Base-by-base conservation (phyloP, 2,113 vertebrate species). In the Platysternon megacephalum region DNA sequence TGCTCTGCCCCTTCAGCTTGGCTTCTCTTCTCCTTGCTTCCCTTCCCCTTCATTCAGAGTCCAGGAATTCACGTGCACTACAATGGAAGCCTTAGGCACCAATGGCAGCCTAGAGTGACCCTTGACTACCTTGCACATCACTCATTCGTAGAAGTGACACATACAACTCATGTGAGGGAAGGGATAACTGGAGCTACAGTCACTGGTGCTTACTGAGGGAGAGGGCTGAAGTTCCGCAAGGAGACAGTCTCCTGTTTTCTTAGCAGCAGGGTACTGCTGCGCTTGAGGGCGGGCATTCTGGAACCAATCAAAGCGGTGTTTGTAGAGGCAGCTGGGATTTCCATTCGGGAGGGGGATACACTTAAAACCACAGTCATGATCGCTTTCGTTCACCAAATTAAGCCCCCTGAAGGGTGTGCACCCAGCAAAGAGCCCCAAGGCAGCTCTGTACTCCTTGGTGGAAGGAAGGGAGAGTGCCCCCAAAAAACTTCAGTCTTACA, bases 381-480 rank as follows among this genome's bases (percentile, higher is more conserved):
- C 16, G 0, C 8, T 79, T 3, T n/a, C 91, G 61, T 48, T 87
- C 81, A 87, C 92, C 93, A 72, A 83, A 44, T 19, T 9, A 74
- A 1, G 0, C 88, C 94, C 92, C 92, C 79, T 44, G 90, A 95
- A 91, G 90, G 90, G 94, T 83, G 58, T 49, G 76, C 49, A 86
- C 35, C 93, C 0, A 3, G 3, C 14, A 87, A 94, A 97, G 88
- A 0, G 95, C 92, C 95, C 89, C 92, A 82, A 90, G 91, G 90
- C 93, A 88, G 72, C 6, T 68, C 90, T 61, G 91, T 91, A 90
- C 49, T 28, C 84, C 52, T 88, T 88, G 90, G 52, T 96, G 94
- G 88, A 89, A 90, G 82, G 79, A 46, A 79, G 86, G 80, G 61
- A 94, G 88, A 93, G 95, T 90, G 93, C 91, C 86, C 86, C 88